Evolutionary conservation across 2,113 vertebrate genomes (phyloP), one percentile per base, ranked within the genome.

Genomic region (Passer domesticus): DNA sequence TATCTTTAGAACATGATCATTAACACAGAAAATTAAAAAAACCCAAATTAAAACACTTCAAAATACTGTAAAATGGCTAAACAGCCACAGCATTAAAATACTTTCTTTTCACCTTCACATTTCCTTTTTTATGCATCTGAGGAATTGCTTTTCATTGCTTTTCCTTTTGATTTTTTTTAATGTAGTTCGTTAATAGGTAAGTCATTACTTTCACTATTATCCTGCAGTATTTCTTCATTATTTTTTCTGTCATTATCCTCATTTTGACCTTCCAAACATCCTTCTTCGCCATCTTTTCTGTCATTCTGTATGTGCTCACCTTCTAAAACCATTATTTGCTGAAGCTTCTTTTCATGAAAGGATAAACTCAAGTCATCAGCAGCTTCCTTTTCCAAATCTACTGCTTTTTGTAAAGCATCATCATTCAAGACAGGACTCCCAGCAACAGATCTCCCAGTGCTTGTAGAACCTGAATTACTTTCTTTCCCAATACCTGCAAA

Each of bases 311-410:
- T 53, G 75, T 80, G 97, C 90, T 97, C 82, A 56, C 95, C 98
- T 97, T 99, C 98, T 91, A 98, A 85, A 94, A 98, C 98, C 14
- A 97, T 97, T 27, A 97, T 96, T 94, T 96, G 98, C 74, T 98
- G 98, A 56, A 94, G 96, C 56, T 80, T 98, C 19, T 95, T 97
- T 67, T 97, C 98, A 58, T 98, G 96, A 30, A 98, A 98, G 41
- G 98, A 98, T 78, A 98, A 87, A 19, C 97, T 87, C 94, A 99
- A 99, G 89, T 98, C 91, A 87, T 97, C 97, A 41, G 92, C 77
- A 92, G 95, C 95, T 69, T 96, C 92, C 0, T 86, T 63, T 92
- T 94, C 85, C 35, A 64, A 62, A 92, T 73, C 72, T 59, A 44
- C 31, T 21, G 35, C 13, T 39, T 76, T 58, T 46, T 79, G 69